These are phyloP conservation scores for Ceratoteleas bidentatus DNA, from an alignment of 1,140 invertebrate genomes.

Conservation along the genomic window DNA sequence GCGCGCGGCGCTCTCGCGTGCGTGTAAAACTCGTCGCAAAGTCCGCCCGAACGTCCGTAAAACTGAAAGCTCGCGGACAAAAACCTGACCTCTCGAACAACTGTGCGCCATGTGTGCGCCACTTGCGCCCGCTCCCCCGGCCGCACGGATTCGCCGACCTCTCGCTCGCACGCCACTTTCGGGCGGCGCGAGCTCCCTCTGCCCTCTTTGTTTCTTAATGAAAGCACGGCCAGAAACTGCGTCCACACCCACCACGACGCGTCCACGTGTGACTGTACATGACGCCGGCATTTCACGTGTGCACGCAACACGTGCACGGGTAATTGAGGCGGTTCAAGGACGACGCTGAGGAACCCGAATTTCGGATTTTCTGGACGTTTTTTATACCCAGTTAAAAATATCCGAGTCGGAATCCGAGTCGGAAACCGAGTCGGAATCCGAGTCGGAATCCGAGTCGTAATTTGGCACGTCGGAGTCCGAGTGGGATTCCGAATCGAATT, in stretches of 20 bases:
- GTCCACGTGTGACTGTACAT: constrained; percentile 53
- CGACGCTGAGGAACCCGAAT: constrained; percentile 43
- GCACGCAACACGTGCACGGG: constrained; percentile 61
- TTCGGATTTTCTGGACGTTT: too few species aligned
- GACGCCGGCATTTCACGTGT: constrained; percentile 38
- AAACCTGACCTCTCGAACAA: constrained; percentile 81
- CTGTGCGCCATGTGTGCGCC: constrained; percentile 80
- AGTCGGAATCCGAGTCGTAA: too few species aligned
- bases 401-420: too few species aligned
- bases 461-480: too few species aligned
- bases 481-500: too few species aligned
- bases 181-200: constrained; percentile 45
- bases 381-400: too few species aligned
- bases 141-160: constrained; percentile 42
- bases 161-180: constrained; percentile 63
- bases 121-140: too few species aligned
- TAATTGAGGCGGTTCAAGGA: constrained; percentile 59
- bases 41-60: constrained; percentile 72
- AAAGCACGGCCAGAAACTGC: constrained; percentile 64
- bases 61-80: constrained; percentile 76
- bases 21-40: constrained; percentile 63
- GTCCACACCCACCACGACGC: constrained; percentile 48
- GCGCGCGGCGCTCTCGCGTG: constrained; percentile 25
- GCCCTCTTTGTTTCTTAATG: constrained; percentile 64
- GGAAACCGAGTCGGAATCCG: too few species aligned